phyloP scores from a whole-genome alignment of 2,888 invertebrate genomes.

The Catocala fraxini region DNA sequence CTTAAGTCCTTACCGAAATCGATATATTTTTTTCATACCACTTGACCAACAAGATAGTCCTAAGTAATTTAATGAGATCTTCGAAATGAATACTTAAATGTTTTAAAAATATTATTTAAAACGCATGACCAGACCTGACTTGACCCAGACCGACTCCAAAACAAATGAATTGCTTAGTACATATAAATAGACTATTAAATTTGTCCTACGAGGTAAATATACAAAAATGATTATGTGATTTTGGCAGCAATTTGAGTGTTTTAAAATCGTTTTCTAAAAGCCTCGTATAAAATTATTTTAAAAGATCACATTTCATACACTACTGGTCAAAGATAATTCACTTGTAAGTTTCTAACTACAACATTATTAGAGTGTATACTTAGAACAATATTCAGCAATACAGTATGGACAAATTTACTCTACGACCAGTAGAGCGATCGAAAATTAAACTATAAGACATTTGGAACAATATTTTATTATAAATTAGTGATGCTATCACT shows the following conservation, averaged over 20 bases:
- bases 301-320: slow-evolving; percentile 41
- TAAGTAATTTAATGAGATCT: no score
- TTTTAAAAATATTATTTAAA: no score
- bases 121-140: no score
- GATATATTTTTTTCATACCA: no score
- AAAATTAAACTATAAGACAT: slow-evolving; percentile 30
- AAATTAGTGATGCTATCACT: slow-evolving; percentile 35
- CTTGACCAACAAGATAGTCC: no score
- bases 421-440: slow-evolving; percentile 5
- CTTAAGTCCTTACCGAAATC: no score
- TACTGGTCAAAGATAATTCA: slow-evolving; percentile 20
- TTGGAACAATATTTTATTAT: slow-evolving; percentile 36
- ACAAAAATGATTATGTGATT: slow-evolving; percentile 42
- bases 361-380: slow-evolving; percentile 11
- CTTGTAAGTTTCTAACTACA: slow-evolving; percentile 13
- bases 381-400: slow-evolving; percentile 5
- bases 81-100: no score
- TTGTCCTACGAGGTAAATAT: slow-evolving; percentile 2
- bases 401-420: not conserved
- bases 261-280: slow-evolving; percentile 23
- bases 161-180: slow-evolving; percentile 5
- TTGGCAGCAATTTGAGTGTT: slow-evolving; percentile 45
- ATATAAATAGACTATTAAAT: slow-evolving; percentile 5
- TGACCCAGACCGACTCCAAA: not conserved
- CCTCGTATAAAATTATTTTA: slow-evolving; percentile 32